Conservation (phyloP, 1,140 invertebrate genomes). For the Neodiprion lecontei region DNA sequence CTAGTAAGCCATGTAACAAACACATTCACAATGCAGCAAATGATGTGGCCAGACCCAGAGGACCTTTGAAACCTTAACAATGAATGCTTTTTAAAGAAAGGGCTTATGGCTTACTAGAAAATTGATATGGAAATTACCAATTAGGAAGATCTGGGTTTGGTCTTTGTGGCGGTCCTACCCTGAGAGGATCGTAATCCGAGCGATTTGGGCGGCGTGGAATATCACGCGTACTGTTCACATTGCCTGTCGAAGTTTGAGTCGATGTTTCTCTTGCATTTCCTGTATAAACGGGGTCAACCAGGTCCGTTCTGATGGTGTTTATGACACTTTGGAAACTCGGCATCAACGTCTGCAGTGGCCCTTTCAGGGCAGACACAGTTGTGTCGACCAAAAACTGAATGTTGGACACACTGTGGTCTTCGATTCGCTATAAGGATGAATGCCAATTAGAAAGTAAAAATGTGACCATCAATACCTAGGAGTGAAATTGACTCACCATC, state of each 20-base stretch:
- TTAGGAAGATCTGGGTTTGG: neutral
- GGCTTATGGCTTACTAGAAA: neutral
- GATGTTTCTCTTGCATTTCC: constrained; percentile 31
- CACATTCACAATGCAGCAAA: neutral
- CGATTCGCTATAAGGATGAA: constrained; percentile 49
- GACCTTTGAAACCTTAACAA: constrained; percentile 17
- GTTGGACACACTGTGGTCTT: constrained; percentile 54
- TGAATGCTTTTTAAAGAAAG: neutral
- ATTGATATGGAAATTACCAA: constrained; percentile 20
- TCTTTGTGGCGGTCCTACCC: constrained; percentile 32
- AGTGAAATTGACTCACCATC: constrained; percentile 60
- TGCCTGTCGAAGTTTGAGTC: constrained; percentile 42
- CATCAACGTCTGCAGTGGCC: constrained; percentile 54
- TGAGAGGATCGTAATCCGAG: constrained; percentile 37
- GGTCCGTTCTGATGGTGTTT: constrained; percentile 54
- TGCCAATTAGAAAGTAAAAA: constrained; percentile 14
- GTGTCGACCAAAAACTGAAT: constrained; percentile 52
- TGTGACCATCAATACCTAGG: constrained; percentile 13
- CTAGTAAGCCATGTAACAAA: neutral
- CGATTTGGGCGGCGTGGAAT: constrained; percentile 5
- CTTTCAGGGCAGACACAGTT: constrained; percentile 54
- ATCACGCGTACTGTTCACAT: neutral
- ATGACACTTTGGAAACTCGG: constrained; percentile 56
- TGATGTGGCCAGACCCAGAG: constrained; percentile 11
- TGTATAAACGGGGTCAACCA: constrained; percentile 54